These are phyloP conservation scores for Telmatochromis bifrenatus DNA, from an alignment of 2,113 vertebrate species.

Conservation along the genomic window DNA sequence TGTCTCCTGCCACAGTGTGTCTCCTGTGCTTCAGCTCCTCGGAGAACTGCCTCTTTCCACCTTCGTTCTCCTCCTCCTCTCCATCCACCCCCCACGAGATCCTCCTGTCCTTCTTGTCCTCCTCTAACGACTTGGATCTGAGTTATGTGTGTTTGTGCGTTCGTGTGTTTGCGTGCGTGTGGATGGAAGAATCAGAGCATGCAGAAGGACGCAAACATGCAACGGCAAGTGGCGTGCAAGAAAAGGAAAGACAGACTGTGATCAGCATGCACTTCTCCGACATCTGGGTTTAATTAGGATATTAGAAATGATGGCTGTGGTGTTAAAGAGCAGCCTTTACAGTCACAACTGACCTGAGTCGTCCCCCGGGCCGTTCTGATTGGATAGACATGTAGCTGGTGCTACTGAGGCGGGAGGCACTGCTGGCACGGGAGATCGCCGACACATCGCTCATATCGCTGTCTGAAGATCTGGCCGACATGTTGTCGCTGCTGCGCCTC, in stretches of 20 bases:
- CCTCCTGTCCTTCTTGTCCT: conserved; percentile 71
- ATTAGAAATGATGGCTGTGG: fast-evolving
- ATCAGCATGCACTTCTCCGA: conserved; percentile 29
- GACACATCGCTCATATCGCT: conserved; percentile 97
- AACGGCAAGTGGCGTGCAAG: conserved; percentile 23
- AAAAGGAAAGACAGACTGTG: conserved; percentile 8
- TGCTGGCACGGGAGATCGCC: conserved; percentile 93
- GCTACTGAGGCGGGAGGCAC: conserved; percentile 97
- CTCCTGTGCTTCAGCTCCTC: conserved; percentile 69
- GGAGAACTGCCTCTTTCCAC: conserved; percentile 56
- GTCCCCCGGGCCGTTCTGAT: conserved; percentile 87
- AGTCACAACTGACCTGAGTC: conserved; percentile 80
- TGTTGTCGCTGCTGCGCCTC: conserved; percentile 92
- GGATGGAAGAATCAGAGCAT: not conserved
- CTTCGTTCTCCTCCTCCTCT: conserved; percentile 55
- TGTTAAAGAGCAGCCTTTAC: not conserved
- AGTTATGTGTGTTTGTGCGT: not conserved
- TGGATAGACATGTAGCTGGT: conserved; percentile 98
- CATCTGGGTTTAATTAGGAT: not conserved
- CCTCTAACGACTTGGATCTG: conserved; percentile 73
- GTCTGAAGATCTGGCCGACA: conserved; percentile 93
- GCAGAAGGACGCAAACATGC: conserved; percentile 20
- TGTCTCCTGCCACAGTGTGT: conserved; percentile 69
- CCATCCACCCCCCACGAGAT: conserved; percentile 65
- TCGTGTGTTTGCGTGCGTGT: not conserved